A percentile compares a stretch with the other conserved stretches of the same genome.
Evolutionary conservation across 2,797 vertebrate genomes (phyloP).

Genomic region (Luscinia luscinia): DNA sequence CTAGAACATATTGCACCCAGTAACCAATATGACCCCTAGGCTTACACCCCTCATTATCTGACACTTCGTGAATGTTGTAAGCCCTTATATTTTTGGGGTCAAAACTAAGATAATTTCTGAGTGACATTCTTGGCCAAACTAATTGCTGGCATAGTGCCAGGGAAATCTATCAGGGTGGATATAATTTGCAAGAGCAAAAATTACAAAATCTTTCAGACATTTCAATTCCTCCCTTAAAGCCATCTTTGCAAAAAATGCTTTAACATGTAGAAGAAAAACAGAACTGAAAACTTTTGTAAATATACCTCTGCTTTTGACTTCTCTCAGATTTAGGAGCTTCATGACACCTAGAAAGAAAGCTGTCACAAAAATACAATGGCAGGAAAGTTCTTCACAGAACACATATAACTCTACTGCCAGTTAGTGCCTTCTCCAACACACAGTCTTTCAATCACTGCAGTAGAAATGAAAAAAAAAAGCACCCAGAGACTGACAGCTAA

Average conservation of each 20-base stretch:
- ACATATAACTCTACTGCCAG: not conserved
- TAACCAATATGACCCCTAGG: not conserved
- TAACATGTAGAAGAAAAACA: not conserved
- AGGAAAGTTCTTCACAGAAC: not conserved
- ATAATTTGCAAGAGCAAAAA: not conserved
- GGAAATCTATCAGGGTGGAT: not conserved
- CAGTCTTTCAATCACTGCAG: not conserved
- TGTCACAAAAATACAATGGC: constrained; percentile 25
- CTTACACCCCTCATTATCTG: not conserved
- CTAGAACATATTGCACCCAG: not conserved
- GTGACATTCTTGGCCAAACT: not conserved
- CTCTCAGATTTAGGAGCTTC: not conserved
- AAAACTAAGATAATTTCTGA: not conserved
- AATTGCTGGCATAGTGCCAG: not conserved
- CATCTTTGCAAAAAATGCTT: not conserved
- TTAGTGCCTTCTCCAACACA: not conserved
- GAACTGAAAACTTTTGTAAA: constrained; percentile 12
- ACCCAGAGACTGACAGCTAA: not conserved
- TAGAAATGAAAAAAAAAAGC: not conserved
- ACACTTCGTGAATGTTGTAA: not conserved
- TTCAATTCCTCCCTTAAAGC: not conserved
- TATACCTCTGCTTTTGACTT: not conserved
- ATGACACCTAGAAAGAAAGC: not conserved
- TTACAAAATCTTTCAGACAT: not conserved
- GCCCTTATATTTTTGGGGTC: not conserved